A percentile compares a stretch with the other conserved stretches of the same genome.
phyloP scores from a whole-genome alignment of 2,797 vertebrate species.

The Vultur gryphus region DNA sequence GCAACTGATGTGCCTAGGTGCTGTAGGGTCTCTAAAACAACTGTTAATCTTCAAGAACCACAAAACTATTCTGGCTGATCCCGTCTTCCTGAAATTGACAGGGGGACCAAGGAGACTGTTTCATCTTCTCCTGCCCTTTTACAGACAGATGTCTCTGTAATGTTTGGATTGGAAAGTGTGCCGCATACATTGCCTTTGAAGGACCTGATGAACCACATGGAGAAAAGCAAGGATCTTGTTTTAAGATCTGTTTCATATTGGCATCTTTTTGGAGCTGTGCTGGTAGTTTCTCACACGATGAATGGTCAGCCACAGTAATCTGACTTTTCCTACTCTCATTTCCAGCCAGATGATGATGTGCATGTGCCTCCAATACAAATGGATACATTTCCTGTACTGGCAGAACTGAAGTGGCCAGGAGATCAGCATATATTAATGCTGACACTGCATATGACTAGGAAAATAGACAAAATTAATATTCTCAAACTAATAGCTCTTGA shows the following conservation, averaged over 20 bases:
- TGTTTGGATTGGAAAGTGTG: not conserved
- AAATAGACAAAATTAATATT: conserved; percentile 9
- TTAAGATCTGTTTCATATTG: not conserved
- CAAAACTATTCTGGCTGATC: not conserved
- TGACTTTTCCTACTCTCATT: not conserved
- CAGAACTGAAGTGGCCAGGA: not conserved
- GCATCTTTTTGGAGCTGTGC: not conserved
- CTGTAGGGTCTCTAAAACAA: not conserved
- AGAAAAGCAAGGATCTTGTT: not conserved
- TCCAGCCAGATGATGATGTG: not conserved
- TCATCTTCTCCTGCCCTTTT: not conserved
- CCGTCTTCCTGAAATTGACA: not conserved
- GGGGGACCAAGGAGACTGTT: not conserved
- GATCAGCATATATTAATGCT: not conserved
- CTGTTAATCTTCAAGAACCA: not conserved
- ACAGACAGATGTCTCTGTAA: not conserved
- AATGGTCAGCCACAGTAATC: not conserved
- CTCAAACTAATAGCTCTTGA: not conserved
- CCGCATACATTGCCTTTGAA: not conserved
- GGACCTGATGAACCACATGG: not conserved
- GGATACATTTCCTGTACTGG: not conserved
- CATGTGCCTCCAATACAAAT: not conserved
- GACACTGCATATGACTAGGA: not conserved
- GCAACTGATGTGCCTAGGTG: not conserved
- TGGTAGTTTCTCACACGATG: not conserved